Evolutionary conservation across 2,113 vertebrate genomes (phyloP).

Genomic region (Esox niger): DNA sequence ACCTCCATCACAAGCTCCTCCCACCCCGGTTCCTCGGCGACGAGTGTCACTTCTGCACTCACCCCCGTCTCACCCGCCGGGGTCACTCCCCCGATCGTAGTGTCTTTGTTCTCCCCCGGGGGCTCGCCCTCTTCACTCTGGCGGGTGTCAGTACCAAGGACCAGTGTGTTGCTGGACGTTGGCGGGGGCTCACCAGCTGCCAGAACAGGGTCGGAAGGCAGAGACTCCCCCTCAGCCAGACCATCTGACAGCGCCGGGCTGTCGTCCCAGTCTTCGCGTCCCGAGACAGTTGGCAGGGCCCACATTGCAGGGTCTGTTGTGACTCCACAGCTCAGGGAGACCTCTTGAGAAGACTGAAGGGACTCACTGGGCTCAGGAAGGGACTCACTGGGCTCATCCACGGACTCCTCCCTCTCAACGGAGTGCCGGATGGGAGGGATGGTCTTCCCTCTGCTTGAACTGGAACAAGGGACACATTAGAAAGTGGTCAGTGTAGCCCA

Average conservation of each 20-base stretch:
- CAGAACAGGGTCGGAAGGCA: not conserved
- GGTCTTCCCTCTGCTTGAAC: conserved; percentile 32
- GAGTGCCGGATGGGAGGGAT: conserved; percentile 18
- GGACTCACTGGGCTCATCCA: conserved; percentile 48
- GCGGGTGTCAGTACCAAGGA: conserved; percentile 27
- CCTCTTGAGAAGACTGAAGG: conserved; percentile 41
- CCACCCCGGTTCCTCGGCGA: conserved; percentile 48
- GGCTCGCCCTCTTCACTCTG: conserved; percentile 14
- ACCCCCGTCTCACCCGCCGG: conserved; percentile 39
- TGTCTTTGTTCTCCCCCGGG: conserved; percentile 25
- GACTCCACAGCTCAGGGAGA: conserved; percentile 62
- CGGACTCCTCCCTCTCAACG: conserved; percentile 35
- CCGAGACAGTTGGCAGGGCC: conserved; percentile 41
- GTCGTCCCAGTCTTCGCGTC: conserved; percentile 28
- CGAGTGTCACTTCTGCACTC: conserved; percentile 12
- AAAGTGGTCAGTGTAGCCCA: too few relatives aligned
- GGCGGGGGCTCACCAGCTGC: conserved; percentile 20
- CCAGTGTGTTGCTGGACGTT: not conserved
- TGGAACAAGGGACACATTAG: not conserved
- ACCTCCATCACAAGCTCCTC: conserved; percentile 80
- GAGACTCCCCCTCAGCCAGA: conserved; percentile 21
- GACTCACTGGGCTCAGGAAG: conserved; percentile 35
- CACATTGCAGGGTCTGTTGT: conserved; percentile 68
- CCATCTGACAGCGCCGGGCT: conserved; percentile 10
- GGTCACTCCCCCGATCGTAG: not conserved